Conservation (phyloP, 2,888 invertebrate genomes). For the Acleris sparsana region DNA sequence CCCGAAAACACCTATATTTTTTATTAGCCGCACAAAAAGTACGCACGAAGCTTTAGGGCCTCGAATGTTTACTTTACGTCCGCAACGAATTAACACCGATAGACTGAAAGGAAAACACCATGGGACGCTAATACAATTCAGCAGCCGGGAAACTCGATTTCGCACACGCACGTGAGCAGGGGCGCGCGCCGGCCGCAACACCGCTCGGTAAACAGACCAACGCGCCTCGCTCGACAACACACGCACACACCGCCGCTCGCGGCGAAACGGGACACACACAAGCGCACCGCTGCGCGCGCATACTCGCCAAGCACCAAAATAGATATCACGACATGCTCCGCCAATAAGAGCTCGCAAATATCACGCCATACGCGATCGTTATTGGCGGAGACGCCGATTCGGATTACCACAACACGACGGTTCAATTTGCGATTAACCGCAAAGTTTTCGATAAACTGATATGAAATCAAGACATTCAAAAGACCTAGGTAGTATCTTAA, state of each 20-base stretch:
- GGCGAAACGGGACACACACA: constrained; percentile 54
- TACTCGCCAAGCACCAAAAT: constrained; percentile 68
- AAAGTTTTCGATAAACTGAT: constrained; percentile 80
- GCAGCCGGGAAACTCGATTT: constrained; percentile 73
- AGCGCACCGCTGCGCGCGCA: constrained; percentile 64
- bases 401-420: constrained; percentile 69
- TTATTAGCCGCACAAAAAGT: constrained; percentile 73
- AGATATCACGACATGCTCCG: constrained; percentile 70
- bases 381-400: constrained; percentile 74
- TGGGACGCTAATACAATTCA: constrained; percentile 63
- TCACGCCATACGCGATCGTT: constrained; percentile 61
- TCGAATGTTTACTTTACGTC: constrained; percentile 61
- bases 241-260: constrained; percentile 59
- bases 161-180: constrained; percentile 83
- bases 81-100: constrained; percentile 71
- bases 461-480: constrained; percentile 67
- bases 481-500: constrained; percentile 52
- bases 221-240: constrained; percentile 75
- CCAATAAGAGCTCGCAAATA: constrained; percentile 61
- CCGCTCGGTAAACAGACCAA: constrained; percentile 82
- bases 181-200: constrained; percentile 84
- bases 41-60: constrained; percentile 54
- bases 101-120: constrained; percentile 74
- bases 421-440: constrained; percentile 78
- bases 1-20: constrained; percentile 75